phyloP scores from a whole-genome alignment of 2,113 vertebrate species.

The Symphodus melops region DNA sequence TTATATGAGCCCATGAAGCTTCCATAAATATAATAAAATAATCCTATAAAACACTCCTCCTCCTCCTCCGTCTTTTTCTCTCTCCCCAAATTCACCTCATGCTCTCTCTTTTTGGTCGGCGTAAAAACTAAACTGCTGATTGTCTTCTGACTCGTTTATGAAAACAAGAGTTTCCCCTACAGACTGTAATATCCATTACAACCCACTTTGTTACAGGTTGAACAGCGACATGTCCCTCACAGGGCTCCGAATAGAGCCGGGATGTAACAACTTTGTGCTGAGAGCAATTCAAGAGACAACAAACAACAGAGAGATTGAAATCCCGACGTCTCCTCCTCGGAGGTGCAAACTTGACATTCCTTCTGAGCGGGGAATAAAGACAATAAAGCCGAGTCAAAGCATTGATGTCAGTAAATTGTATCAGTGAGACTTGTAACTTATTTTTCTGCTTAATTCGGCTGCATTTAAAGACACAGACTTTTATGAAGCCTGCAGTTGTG shows the following conservation, averaged over 20 bases:
- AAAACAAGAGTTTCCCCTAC: background rate
- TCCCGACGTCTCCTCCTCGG: background rate
- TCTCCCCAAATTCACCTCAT: background rate
- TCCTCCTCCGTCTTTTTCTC: background rate
- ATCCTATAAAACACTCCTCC: background rate
- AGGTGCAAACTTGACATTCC: background rate
- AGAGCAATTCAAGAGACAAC: background rate
- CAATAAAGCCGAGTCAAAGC: background rate
- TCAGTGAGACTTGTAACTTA: background rate
- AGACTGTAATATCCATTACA: constrained; percentile 21
- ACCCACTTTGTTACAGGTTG: background rate
- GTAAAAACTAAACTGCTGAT: background rate
- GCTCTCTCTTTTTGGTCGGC: background rate
- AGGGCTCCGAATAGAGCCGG: constrained; percentile 14
- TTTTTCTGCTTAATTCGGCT: background rate
- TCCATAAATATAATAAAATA: background rate
- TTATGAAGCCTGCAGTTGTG: background rate
- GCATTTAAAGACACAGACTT: background rate
- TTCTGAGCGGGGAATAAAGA: background rate
- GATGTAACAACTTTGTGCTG: constrained; percentile 26
- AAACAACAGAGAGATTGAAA: constrained; percentile 9
- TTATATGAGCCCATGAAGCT: background rate
- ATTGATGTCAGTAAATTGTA: background rate
- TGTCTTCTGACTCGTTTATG: background rate
- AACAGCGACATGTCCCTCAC: background rate